Conservation (phyloP, 2,888 invertebrate genomes). For the Linnaemya tessellans region DNA sequence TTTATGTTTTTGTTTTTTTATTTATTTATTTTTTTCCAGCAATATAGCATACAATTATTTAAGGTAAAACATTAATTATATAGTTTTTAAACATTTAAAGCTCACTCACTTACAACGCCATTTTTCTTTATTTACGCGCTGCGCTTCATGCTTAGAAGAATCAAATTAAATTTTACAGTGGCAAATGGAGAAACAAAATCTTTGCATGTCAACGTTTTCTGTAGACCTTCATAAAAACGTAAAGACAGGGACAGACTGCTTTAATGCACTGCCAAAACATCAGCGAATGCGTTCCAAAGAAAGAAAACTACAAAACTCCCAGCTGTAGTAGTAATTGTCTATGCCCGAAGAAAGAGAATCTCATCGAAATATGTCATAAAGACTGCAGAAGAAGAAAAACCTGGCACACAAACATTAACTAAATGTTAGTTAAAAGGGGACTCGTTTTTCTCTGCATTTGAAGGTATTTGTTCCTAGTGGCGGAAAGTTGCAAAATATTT, state of each 20-base stretch:
- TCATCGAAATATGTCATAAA: conserved; percentile 64
- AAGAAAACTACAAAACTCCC: conserved; percentile 52
- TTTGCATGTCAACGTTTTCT: conserved; percentile 68
- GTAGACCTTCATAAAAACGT: conserved; percentile 5
- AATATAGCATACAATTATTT: conserved; percentile 49
- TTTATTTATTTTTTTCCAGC: conserved; percentile 4
- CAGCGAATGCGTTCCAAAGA: conserved; percentile 46
- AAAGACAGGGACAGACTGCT: conserved; percentile 1
- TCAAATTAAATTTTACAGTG: conserved; percentile 19
- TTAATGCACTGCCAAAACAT: conserved; percentile 26
- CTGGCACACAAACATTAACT: neutral
- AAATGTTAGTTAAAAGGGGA: conserved; percentile 29
- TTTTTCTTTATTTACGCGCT: conserved; percentile 53
- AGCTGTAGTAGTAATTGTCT: conserved; percentile 49
- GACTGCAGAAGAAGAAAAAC: conserved; percentile 22
- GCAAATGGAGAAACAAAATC: conserved; percentile 53
- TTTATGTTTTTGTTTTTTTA: neutral
- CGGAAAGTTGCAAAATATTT: too few species aligned
- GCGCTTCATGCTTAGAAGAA: conserved; percentile 27
- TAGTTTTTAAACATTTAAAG: conserved; percentile 53
- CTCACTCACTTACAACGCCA: conserved; percentile 38
- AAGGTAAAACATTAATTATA: conserved; percentile 62
- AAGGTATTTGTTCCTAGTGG: conserved; percentile 56
- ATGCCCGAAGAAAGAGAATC: conserved; percentile 13
- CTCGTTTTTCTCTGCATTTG: conserved; percentile 25